Evolutionary conservation across 2,888 invertebrate genomes (phyloP).

Genomic region (Eilema caniola): DNA sequence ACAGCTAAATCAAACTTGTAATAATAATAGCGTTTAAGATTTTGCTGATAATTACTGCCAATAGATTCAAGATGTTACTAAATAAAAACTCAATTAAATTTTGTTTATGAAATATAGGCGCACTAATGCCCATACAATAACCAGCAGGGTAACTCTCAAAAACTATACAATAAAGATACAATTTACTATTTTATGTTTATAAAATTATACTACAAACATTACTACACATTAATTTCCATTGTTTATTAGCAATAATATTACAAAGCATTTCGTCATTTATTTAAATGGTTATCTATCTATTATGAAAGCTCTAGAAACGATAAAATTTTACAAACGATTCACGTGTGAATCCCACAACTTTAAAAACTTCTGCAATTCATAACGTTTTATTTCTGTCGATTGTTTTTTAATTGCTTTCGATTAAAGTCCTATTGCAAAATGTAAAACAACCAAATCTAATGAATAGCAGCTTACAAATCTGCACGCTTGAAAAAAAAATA

Average conservation of each 20-base stretch:
- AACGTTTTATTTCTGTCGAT: slow-evolving; percentile 17
- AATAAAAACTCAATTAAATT: no score
- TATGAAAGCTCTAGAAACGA: slow-evolving; percentile 13
- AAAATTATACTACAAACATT: background rate
- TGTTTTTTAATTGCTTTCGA: slow-evolving; percentile 2
- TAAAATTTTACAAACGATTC: background rate
- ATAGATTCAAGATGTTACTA: no score
- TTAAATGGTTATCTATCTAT: slow-evolving; percentile 3
- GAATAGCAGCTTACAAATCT: background rate
- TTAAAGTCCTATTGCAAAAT: background rate
- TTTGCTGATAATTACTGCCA: no score
- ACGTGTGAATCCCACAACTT: slow-evolving; percentile 8
- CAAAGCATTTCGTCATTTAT: background rate
- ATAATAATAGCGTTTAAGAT: no score
- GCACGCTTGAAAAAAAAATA: background rate
- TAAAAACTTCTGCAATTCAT: slow-evolving; percentile 11
- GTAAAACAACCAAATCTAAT: background rate
- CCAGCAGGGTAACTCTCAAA: no score
- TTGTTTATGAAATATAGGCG: no score
- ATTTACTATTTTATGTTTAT: no score
- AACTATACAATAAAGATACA: no score
- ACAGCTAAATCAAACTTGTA: no score
- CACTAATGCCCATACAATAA: no score
- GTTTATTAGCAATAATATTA: background rate
- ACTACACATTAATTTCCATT: background rate